A percentile compares a stretch with the other conserved stretches of the same genome.
Evolutionary conservation across 2,113 vertebrate species (phyloP).

Genomic region (Lagopus muta): DNA sequence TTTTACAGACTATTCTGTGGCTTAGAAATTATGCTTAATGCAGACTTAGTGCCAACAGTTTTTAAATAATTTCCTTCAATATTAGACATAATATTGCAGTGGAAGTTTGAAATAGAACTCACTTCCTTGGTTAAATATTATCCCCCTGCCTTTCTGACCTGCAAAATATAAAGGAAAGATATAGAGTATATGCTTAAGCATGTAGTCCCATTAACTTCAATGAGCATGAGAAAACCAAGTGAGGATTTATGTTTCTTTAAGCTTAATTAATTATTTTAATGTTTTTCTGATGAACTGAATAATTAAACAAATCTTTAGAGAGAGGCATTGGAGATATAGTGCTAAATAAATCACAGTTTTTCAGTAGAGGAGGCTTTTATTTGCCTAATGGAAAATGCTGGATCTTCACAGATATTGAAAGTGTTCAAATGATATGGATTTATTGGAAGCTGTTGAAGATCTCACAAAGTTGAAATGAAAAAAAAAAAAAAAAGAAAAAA

Average conservation of each 20-base stretch:
- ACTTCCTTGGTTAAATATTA: constrained; percentile 45
- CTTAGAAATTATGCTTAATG: constrained; percentile 24
- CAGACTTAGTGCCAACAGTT: neutral
- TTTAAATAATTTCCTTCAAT: constrained; percentile 54
- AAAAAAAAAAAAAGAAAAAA: neutral
- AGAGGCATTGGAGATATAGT: neutral
- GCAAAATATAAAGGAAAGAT: neutral
- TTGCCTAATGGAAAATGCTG: neutral
- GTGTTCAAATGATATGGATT: neutral
- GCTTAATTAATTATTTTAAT: constrained; percentile 9
- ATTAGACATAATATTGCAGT: neutral
- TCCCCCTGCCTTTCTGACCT: constrained; percentile 18
- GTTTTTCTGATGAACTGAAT: neutral
- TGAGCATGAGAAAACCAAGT: constrained; percentile 11
- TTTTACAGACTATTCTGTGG: constrained; percentile 23
- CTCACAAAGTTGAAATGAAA: neutral
- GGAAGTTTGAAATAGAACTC: constrained; percentile 31
- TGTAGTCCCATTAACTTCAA: neutral
- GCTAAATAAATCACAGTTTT: neutral
- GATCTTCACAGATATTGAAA: neutral
- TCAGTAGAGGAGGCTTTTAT: neutral
- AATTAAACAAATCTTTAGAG: neutral
- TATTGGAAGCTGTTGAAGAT: neutral
- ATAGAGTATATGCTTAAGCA: constrained; percentile 14
- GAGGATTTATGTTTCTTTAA: neutral